Evolutionary conservation across 2,888 invertebrate species (phyloP), one percentile per base, ranked within the genome.

Genomic region (Tillus elongatus): DNA sequence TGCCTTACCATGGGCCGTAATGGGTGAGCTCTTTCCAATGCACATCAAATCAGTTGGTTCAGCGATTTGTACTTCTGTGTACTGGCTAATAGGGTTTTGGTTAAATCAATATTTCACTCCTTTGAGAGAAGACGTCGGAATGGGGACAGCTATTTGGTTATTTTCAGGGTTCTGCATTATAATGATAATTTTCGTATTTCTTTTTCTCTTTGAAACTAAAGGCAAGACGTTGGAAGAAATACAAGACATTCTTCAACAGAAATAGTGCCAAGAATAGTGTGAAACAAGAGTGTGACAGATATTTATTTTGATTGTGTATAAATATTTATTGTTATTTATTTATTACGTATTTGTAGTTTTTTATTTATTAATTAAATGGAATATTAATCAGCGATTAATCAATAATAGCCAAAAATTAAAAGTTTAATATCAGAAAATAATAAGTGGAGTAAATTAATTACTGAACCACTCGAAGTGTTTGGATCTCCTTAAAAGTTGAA

Each of bases 211-310:
- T 8, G 52, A 51, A 37, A 52, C 50, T 13, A 88, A 85, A 63
- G 88, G 88, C 16, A 79, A 83, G 66, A 80, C 80, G 47, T 70
- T 88, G 50, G 76, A 80, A 52, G 76, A 89, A 65, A 88, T 90
- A 42, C 81, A 82, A 61, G 72, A 74, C 36, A 73, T 75, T 54
- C 66, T 82, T n/a, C n/a, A n/a, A n/a, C n/a, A n/a, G n/a, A n/a
- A n/a, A n/a, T n/a, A n/a, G n/a, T n/a, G n/a, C n/a, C n/a, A n/a
- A n/a, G n/a, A n/a, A n/a, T n/a, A n/a, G n/a, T n/a, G n/a, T n/a
- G n/a, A n/a, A n/a, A n/a, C n/a, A n/a, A n/a, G n/a, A n/a, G n/a
- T n/a, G n/a, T n/a, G n/a, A n/a, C n/a, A n/a, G n/a, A n/a, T n/a
- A n/a, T n/a, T n/a, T n/a, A n/a, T n/a, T n/a, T n/a, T n/a, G n/a